Percentiles rank a stretch among this genome's conserved stretches.
These are phyloP conservation scores for Nasonia vitripennis DNA, from an alignment of 1,140 invertebrate species.

Conservation along the genomic window DNA sequence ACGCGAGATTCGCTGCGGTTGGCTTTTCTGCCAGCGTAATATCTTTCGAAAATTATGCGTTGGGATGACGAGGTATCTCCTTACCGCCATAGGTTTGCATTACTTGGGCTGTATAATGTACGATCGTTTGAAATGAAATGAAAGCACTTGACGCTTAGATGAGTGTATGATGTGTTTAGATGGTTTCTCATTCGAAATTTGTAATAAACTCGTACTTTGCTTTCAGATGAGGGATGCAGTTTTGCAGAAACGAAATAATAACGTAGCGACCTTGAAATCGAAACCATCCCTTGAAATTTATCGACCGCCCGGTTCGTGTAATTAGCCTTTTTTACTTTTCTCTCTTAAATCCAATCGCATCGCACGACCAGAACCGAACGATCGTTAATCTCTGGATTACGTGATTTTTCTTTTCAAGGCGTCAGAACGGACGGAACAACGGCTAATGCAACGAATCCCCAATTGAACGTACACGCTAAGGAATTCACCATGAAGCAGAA, in stretches of 20 bases:
- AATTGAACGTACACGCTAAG: slow-evolving; percentile 89
- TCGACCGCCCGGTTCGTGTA: slow-evolving; percentile 86
- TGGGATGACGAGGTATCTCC: too few relatives aligned
- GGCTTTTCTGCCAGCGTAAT: too few relatives aligned
- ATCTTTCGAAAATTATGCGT: too few relatives aligned
- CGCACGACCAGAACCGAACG: too few relatives aligned
- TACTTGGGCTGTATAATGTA: too few relatives aligned
- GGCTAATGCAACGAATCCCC: slow-evolving; percentile 66
- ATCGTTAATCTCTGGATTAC: neutral
- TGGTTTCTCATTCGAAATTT: too few relatives aligned
- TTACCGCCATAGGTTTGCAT: too few relatives aligned
- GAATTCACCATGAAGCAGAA: slow-evolving; percentile 87
- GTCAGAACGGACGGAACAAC: slow-evolving; percentile 70
- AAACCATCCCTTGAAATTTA: slow-evolving; percentile 92
- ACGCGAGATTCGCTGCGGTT: too few relatives aligned
- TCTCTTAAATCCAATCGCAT: neutral
- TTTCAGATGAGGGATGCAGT: slow-evolving; percentile 73
- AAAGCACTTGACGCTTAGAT: too few relatives aligned
- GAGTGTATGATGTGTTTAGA: too few relatives aligned
- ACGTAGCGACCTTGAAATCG: slow-evolving; percentile 65
- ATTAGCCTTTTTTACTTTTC: neutral
- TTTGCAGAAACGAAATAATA: slow-evolving; percentile 69
- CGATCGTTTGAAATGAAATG: too few relatives aligned
- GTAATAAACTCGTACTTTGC: neutral
- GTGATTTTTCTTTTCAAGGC: slow-evolving; percentile 56